Evolutionary conservation across 2,888 invertebrate genomes (phyloP).

Genomic region (Acrobasis consociella): DNA sequence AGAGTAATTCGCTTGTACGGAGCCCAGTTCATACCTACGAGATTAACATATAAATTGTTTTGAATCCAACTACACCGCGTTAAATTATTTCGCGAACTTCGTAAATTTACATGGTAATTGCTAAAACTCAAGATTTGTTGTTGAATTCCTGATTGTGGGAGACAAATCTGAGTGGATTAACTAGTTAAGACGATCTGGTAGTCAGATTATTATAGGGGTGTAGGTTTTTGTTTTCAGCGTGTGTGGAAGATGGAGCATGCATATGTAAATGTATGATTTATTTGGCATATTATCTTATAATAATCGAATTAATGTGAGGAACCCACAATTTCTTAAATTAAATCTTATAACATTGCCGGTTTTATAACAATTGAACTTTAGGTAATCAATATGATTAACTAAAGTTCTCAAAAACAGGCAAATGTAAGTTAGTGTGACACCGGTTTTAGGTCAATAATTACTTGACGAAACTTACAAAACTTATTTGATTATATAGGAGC

Average conservation of each 20-base stretch:
- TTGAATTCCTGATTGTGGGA: constrained; percentile 75
- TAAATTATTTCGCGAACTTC: constrained; percentile 82
- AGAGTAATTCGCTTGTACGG: constrained; percentile 44
- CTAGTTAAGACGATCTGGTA: constrained; percentile 59
- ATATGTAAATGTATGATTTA: neutral
- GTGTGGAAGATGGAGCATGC: neutral
- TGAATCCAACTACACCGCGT: constrained; percentile 78
- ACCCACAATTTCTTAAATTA: too few species aligned
- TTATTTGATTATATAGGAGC: too few species aligned
- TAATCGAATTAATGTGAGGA: too few species aligned
- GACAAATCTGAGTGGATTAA: constrained; percentile 66
- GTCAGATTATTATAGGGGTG: constrained; percentile 54
- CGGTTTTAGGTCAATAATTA: too few species aligned
- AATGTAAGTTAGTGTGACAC: too few species aligned
- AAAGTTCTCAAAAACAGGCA: too few species aligned
- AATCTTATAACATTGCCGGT: too few species aligned
- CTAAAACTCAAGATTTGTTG: constrained; percentile 82
- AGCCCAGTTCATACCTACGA: constrained; percentile 68
- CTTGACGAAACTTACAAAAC: too few species aligned
- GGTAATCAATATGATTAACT: too few species aligned
- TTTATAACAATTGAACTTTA: too few species aligned
- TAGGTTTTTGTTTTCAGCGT: constrained; percentile 1
- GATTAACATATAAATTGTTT: constrained; percentile 82
- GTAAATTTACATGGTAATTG: constrained; percentile 81
- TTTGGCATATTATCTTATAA: neutral